Evolutionary conservation across 30 jellyfish, hydroid and myxozoan species (phyloP).

Genomic region (Hydractinia echinata): DNA sequence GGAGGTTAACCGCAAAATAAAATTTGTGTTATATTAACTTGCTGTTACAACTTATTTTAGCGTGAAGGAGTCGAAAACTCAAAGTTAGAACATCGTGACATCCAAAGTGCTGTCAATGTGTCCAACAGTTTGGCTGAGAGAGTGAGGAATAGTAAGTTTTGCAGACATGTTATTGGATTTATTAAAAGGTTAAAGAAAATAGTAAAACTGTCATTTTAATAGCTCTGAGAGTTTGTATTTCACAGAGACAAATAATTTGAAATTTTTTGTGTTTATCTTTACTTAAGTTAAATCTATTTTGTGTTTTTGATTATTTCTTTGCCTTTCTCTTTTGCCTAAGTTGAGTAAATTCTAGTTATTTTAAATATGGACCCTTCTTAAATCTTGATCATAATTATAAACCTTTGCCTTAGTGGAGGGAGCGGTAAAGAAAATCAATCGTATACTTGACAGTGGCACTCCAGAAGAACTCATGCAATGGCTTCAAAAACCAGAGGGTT

Average conservation of each 20-base stretch:
- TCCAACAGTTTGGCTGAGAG: slow-evolving; percentile 77
- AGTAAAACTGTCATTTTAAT: too few species aligned
- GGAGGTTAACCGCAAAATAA: too few species aligned
- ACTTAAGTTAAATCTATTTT: too few species aligned
- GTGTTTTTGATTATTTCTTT: too few species aligned
- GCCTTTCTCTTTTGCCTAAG: too few species aligned
- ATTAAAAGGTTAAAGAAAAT: too few species aligned
- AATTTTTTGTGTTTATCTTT: too few species aligned
- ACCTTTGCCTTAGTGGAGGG: slow-evolving; percentile 64
- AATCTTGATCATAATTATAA: not conserved
- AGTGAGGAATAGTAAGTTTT: slow-evolving; percentile 76
- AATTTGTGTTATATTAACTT: too few species aligned
- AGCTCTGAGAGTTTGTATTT: too few species aligned
- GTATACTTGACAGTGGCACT: slow-evolving; percentile 65
- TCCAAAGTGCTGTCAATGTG: slow-evolving; percentile 53
- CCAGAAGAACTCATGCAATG: slow-evolving; percentile 87
- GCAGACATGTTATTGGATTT: not conserved
- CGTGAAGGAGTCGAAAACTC: slow-evolving; percentile 65
- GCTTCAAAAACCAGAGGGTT: slow-evolving; percentile 86
- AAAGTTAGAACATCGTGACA: slow-evolving; percentile 55
- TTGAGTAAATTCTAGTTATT: too few species aligned
- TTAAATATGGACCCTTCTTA: too few species aligned
- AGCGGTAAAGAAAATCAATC: slow-evolving; percentile 66
- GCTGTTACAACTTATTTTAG: slow-evolving; percentile 21
- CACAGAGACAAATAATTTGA: too few species aligned